Evolutionary conservation across 1,140 invertebrate genomes (phyloP).

Genomic region (Archivesica marissinica): DNA sequence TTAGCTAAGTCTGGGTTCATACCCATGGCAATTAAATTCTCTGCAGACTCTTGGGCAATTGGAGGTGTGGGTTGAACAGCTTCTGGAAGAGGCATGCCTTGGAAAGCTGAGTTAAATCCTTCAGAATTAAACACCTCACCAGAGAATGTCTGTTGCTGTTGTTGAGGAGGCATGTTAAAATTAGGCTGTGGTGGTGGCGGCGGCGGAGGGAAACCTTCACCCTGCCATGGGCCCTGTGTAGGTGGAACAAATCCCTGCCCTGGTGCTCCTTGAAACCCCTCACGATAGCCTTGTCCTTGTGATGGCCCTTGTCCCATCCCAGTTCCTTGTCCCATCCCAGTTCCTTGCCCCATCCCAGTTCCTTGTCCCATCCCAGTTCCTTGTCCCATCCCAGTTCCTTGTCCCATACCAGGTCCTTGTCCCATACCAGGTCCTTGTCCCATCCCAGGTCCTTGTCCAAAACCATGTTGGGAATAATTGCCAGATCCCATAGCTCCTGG

Average conservation of each 20-base stretch:
- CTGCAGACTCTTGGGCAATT: conserved; percentile 27
- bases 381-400: not conserved
- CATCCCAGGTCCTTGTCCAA: conserved; percentile 16
- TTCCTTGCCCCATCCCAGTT: conserved; percentile 1
- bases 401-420: conserved; percentile 1
- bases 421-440: conserved; percentile 3
- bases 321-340: not conserved
- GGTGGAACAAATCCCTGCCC: not conserved
- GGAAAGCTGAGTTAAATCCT: conserved; percentile 12
- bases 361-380: conserved; percentile 11
- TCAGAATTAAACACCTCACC: conserved; percentile 44
- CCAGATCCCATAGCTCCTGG: conserved; percentile 5
- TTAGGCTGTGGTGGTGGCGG: not conserved
- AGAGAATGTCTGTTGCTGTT: conserved; percentile 32
- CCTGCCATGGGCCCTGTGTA: conserved; percentile 34
- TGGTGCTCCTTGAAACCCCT: conserved; percentile 1
- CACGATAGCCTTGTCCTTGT: conserved; percentile 15
- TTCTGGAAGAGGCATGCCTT: conserved; percentile 14
- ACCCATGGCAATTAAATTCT: conserved; percentile 53
- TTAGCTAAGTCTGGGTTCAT: conserved; percentile 61
- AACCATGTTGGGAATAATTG: not conserved
- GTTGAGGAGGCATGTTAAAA: not conserved
- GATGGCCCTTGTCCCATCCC: conserved; percentile 17
- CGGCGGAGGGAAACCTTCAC: not conserved
- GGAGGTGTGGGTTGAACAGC: not conserved